These are phyloP conservation scores for Lycaena phlaeas DNA, from an alignment of 2,888 invertebrate genomes.

Conservation along the genomic window DNA sequence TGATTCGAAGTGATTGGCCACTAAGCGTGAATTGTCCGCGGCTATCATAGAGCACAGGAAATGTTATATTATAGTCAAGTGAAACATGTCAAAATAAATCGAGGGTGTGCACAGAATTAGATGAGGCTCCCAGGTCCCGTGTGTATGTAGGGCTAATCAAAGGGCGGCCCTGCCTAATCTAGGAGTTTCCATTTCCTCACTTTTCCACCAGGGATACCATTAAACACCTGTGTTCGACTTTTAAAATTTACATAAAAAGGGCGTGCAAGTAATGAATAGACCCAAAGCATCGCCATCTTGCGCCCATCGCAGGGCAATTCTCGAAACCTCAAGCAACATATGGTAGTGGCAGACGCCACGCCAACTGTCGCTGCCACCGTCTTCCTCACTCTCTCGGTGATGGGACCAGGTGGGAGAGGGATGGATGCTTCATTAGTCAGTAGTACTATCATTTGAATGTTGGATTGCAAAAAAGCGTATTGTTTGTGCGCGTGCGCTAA, in stretches of 20 bases:
- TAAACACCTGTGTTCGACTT: too few relatives aligned
- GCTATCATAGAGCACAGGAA: too few relatives aligned
- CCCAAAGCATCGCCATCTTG: constrained; percentile 51
- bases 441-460: constrained; percentile 64
- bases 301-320: constrained; percentile 52
- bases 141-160: too few relatives aligned
- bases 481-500: constrained; percentile 47
- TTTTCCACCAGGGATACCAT: too few relatives aligned
- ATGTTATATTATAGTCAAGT: too few relatives aligned
- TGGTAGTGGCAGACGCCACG: constrained; percentile 66
- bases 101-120: too few relatives aligned
- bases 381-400: constrained; percentile 28
- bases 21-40: too few relatives aligned
- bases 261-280: constrained; percentile 46
- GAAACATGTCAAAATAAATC: too few relatives aligned
- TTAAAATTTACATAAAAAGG: constrained; percentile 7
- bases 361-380: constrained; percentile 57
- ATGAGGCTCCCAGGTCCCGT: too few relatives aligned
- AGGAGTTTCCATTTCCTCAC: too few relatives aligned
- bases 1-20: too few relatives aligned
- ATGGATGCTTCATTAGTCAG: constrained; percentile 58
- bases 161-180: too few relatives aligned
- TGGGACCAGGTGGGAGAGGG: constrained; percentile 30
- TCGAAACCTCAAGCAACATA: constrained; percentile 68
- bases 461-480: constrained; percentile 59